Evolutionary conservation across 2,113 vertebrate species (phyloP).

Genomic region (Plectropomus leopardus): DNA sequence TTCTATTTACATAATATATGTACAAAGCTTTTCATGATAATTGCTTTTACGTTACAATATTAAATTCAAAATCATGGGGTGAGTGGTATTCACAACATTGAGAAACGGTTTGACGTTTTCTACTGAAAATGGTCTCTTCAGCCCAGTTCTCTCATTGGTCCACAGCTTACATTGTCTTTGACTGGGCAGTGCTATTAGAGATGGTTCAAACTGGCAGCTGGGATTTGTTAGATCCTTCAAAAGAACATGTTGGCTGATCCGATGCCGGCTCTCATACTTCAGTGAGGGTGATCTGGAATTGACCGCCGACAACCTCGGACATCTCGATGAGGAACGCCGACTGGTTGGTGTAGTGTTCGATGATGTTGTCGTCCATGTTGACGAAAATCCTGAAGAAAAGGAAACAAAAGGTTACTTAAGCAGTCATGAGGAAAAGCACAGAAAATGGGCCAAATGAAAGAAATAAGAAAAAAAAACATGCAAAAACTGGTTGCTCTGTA

Average conservation of each 20-base stretch:
- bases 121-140: conserved; percentile 34
- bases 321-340: conserved; percentile 95
- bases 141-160: conserved; percentile 34
- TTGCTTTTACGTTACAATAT: conserved; percentile 77
- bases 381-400: conserved; percentile 89
- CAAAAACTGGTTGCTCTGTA: too few relatives aligned
- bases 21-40: conserved; percentile 80
- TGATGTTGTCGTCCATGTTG: conserved; percentile 99
- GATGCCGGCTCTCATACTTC: conserved; percentile 87
- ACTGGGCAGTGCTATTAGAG: conserved; percentile 73
- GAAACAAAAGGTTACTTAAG: neutral
- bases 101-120: conserved; percentile 47
- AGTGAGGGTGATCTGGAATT: conserved; percentile 93
- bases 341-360: conserved; percentile 98
- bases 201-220: conserved; percentile 47
- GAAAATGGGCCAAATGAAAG: too few relatives aligned
- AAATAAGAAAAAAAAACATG: too few relatives aligned
- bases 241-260: neutral
- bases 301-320: conserved; percentile 86
- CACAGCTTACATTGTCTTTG: conserved; percentile 52
- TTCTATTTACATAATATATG: conserved; percentile 82
- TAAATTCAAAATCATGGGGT: conserved; percentile 49
- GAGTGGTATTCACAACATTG: conserved; percentile 71
- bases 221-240: conserved; percentile 36
- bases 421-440: too few relatives aligned